Percentiles rank a stretch among this genome's conserved stretches.
phyloP scores from a whole-genome alignment of 2,113 vertebrate species.

The Cathartes aura region DNA sequence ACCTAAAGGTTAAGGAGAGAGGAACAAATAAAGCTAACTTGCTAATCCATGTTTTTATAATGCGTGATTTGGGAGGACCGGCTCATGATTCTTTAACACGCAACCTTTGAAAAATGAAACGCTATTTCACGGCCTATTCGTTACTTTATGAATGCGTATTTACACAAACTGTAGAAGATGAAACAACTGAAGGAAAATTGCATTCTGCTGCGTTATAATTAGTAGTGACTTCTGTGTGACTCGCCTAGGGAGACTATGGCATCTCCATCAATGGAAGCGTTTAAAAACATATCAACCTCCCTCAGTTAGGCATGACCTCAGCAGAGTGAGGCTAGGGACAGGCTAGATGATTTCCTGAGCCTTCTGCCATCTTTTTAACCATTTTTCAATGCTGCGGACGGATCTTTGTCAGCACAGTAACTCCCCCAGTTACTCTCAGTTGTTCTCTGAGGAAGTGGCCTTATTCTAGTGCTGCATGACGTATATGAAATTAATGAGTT shows the following conservation, averaged over 20 bases:
- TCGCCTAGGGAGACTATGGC: background rate
- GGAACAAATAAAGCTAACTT: background rate
- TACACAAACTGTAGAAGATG: background rate
- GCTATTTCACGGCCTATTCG: accelerated
- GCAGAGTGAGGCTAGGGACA: background rate
- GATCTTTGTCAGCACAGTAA: background rate
- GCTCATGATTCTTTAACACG: accelerated
- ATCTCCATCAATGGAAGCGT: background rate
- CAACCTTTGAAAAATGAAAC: background rate
- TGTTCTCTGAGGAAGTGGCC: background rate
- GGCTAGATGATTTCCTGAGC: background rate
- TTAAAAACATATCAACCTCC: conserved; percentile 7
- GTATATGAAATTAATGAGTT: background rate
- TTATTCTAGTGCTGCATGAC: background rate
- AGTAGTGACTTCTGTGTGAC: background rate
- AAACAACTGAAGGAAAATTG: background rate
- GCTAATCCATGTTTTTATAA: accelerated
- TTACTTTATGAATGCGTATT: background rate
- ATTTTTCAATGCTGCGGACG: background rate
- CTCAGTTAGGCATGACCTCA: background rate
- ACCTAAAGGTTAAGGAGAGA: background rate
- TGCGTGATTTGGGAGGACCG: background rate
- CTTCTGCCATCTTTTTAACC: background rate
- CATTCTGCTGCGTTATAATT: background rate
- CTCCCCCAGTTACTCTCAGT: background rate